Conservation (phyloP, 2,888 invertebrate species). For the Mactromeris polynyma region DNA sequence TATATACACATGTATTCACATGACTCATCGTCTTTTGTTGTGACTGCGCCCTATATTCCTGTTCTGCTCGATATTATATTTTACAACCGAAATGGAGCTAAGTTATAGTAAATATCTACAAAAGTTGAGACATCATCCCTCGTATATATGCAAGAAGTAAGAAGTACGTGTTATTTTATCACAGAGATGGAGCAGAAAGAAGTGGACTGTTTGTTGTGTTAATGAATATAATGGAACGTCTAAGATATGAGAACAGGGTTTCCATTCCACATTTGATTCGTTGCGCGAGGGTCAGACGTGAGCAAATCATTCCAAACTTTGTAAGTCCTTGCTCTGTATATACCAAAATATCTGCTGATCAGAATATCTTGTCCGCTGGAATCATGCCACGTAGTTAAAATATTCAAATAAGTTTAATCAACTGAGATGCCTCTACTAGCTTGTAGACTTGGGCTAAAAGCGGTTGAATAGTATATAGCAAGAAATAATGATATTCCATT, state of each 20-base stretch:
- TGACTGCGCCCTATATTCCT: too few species aligned
- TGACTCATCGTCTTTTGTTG: too few species aligned
- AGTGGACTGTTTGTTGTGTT: conserved; percentile 32
- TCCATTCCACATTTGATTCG: conserved; percentile 41
- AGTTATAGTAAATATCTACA: too few species aligned
- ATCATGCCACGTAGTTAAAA: not conserved
- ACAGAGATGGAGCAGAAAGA: conserved; percentile 38
- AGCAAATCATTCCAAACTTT: conserved; percentile 44
- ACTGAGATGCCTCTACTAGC: too few species aligned
- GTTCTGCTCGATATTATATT: too few species aligned
- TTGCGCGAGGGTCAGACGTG: conserved; percentile 2
- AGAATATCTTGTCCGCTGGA: too few species aligned
- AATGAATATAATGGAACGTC: conserved; percentile 32
- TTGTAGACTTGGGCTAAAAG: too few species aligned
- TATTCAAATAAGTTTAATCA: not conserved
- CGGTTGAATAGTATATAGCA: not conserved
- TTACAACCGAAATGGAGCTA: too few species aligned
- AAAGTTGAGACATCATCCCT: too few species aligned
- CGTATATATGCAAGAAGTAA: too few species aligned
- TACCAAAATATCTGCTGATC: too few species aligned
- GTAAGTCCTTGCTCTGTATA: conserved; percentile 14
- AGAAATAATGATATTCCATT: not conserved
- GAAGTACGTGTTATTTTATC: not conserved
- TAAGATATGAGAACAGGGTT: conserved; percentile 34
- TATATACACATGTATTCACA: too few species aligned